Evolutionary conservation across 2,797 vertebrate species (phyloP).

Genomic region (Triplophysa bombifrons): DNA sequence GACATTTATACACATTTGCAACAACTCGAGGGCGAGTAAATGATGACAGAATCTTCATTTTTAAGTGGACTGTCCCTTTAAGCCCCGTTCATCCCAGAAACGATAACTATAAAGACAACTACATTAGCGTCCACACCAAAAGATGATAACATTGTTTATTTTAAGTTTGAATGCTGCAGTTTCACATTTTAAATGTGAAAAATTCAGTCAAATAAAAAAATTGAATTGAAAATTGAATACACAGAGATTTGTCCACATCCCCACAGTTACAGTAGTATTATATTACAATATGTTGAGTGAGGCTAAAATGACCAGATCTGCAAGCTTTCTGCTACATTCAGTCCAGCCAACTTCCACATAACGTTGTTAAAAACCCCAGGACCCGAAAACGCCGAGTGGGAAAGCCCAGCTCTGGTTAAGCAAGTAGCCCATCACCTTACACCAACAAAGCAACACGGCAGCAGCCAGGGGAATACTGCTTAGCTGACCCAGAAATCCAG

Average conservation of each 20-base stretch:
- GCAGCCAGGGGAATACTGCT: conserved; percentile 74
- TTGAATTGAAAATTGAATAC: neutral
- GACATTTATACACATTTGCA: no score
- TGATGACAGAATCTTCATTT: no score
- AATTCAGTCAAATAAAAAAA: no score
- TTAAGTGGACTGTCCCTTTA: no score
- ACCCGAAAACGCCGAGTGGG: conserved; percentile 16
- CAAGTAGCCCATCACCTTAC: conserved; percentile 56
- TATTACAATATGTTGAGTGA: neutral
- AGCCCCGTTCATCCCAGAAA: no score
- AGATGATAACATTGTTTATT: no score
- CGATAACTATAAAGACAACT: no score
- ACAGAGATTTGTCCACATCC: neutral
- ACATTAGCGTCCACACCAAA: no score
- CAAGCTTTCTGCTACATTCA: neutral
- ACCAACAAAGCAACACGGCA: conserved; percentile 64
- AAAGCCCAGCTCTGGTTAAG: conserved; percentile 47
- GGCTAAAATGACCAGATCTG: neutral
- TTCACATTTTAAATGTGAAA: no score
- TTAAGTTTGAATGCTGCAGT: no score
- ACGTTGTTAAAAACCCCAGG: neutral
- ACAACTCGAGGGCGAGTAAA: no score
- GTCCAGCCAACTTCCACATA: neutral
- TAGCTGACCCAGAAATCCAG: conserved; percentile 81
- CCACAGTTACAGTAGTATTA: neutral